Conservation (phyloP, 2,113 vertebrate genomes). For the Entomyzon cyanotis region DNA sequence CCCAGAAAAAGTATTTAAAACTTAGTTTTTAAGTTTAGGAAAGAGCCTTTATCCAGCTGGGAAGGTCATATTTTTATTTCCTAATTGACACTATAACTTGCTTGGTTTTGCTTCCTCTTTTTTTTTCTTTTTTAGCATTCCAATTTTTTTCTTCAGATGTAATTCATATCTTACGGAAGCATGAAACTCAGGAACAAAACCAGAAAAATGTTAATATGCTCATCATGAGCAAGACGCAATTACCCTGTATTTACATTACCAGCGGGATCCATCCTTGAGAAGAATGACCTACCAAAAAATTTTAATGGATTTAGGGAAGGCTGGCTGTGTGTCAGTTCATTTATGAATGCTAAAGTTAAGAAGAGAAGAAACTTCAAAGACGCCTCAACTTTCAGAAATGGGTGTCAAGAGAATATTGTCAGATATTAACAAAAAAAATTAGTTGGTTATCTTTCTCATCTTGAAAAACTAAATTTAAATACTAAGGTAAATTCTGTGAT, state of each 20-base stretch:
- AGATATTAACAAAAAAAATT: background rate
- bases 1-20: background rate
- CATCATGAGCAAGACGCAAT: background rate
- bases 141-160: background rate
- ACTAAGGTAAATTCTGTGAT: background rate
- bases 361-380: background rate
- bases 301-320: background rate
- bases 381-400: background rate
- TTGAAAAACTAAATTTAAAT: background rate
- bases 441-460: background rate
- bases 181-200: background rate
- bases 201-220: background rate
- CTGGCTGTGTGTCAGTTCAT: background rate
- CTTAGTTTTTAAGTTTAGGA: background rate
- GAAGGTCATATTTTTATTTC: background rate
- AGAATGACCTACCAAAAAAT: background rate
- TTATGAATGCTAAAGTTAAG: background rate
- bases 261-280: background rate
- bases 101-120: background rate
- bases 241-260: background rate
- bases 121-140: background rate
- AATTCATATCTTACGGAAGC: background rate
- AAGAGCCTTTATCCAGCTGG: background rate
- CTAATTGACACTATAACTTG: background rate
- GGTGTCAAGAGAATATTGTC: background rate